A percentile compares a stretch with the other conserved stretches of the same genome.
Conservation (phyloP, 2,888 invertebrate genomes). For the Agonum fuliginosum region DNA sequence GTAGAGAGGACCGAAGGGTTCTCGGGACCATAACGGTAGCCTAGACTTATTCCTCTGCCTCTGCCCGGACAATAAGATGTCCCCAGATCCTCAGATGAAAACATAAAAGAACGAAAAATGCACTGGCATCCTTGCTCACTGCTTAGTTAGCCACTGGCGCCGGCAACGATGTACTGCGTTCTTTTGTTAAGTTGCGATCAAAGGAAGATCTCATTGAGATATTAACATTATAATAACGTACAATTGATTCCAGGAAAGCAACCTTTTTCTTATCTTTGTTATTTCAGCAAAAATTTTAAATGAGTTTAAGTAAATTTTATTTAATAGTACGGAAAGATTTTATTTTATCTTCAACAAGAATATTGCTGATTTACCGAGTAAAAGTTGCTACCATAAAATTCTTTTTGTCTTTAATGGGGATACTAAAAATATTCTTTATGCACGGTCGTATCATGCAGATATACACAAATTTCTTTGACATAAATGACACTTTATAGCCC, state of each 20-base stretch:
- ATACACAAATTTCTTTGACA: too few species aligned
- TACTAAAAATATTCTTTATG: constrained; percentile 31
- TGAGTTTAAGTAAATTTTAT: background rate
- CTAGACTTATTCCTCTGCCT: background rate
- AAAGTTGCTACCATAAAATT: constrained; percentile 34
- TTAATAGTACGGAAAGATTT: background rate
- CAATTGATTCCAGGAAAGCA: background rate
- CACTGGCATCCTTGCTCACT: background rate
- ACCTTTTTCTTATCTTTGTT: background rate
- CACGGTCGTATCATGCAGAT: too few species aligned
- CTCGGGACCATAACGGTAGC: constrained; percentile 15
- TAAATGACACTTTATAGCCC: too few species aligned
- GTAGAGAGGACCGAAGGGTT: constrained; percentile 53
- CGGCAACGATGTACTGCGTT: background rate
- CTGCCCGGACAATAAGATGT: constrained; percentile 29
- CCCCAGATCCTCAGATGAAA: too few species aligned
- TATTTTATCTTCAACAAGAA: constrained; percentile 24
- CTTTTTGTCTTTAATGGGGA: constrained; percentile 17
- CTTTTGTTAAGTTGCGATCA: background rate
- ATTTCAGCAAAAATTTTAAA: background rate
- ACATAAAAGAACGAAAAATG: background rate
- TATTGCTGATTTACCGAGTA: background rate
- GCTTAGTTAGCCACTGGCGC: background rate
- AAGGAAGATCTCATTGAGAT: background rate
- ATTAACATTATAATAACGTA: background rate